A percentile compares a stretch with the other conserved stretches of the same genome.
Evolutionary conservation across 2,797 vertebrate species (phyloP).

Genomic region (Calcarius lapponicus): DNA sequence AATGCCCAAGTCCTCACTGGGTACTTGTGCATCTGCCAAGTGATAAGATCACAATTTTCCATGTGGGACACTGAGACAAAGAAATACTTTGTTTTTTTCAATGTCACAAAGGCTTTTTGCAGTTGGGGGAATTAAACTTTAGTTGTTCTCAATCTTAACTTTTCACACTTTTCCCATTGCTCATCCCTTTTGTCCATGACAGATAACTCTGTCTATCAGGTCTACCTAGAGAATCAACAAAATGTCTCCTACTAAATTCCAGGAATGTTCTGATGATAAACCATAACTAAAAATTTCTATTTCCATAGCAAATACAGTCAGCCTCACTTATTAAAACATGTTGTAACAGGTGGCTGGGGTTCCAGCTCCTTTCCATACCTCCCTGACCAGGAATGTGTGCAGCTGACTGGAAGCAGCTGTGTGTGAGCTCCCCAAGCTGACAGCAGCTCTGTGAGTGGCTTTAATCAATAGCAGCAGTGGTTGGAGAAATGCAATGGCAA

Average conservation of each 20-base stretch:
- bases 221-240: background rate
- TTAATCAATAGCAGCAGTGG: background rate
- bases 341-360: constrained; percentile 35
- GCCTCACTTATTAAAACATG: background rate
- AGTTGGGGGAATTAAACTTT: background rate
- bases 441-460: background rate
- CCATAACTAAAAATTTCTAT: background rate
- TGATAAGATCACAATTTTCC: background rate
- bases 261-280: background rate
- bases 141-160: background rate
- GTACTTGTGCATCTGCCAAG: background rate
- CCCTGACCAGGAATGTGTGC: background rate
- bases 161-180: background rate
- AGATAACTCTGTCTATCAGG: background rate
- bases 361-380: background rate
- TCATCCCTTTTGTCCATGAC: fast-evolving
- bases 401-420: constrained; percentile 60
- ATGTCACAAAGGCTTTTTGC: background rate
- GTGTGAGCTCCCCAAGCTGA: background rate
- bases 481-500: background rate
- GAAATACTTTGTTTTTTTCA: background rate
- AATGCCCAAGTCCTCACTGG: background rate
- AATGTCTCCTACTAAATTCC: background rate
- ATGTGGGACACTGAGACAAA: background rate
- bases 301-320: background rate